Percentiles rank a stretch among this genome's conserved stretches.
Evolutionary conservation across 2,797 vertebrate genomes (phyloP).

Genomic region (Acanthurus tractus): DNA sequence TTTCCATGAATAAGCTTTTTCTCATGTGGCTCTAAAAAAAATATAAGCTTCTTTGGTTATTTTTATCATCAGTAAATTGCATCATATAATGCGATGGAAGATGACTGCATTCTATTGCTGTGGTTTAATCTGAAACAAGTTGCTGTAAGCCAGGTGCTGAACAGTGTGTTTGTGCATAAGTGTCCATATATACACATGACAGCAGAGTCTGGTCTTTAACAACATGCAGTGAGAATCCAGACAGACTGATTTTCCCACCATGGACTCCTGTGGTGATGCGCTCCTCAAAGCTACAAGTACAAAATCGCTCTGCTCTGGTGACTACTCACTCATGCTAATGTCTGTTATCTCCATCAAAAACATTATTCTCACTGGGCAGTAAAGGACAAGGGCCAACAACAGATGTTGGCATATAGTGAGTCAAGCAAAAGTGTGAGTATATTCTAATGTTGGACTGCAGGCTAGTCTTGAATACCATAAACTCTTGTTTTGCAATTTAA

Average conservation of each 20-base stretch:
- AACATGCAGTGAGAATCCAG: conserved; percentile 62
- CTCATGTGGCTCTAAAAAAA: conserved; percentile 19
- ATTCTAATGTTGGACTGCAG: conserved; percentile 63
- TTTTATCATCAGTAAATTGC: conserved; percentile 35
- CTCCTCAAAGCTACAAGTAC: conserved; percentile 57
- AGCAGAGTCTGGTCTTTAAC: conserved; percentile 35
- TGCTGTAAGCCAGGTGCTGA: conserved; percentile 20
- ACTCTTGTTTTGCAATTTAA: conserved; percentile 83
- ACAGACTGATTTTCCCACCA: conserved; percentile 75
- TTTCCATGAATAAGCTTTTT: conserved; percentile 28
- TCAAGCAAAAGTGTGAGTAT: conserved; percentile 67
- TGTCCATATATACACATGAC: conserved; percentile 17
- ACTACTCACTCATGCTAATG: conserved; percentile 61
- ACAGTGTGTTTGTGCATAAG: conserved; percentile 3
- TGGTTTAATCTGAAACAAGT: conserved; percentile 9
- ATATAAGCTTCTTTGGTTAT: neutral
- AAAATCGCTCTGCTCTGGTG: conserved; percentile 48
- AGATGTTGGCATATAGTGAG: conserved; percentile 59
- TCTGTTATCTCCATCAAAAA: conserved; percentile 67
- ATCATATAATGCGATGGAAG: conserved; percentile 16
- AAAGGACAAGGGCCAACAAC: conserved; percentile 44
- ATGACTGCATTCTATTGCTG: neutral
- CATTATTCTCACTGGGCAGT: conserved; percentile 22
- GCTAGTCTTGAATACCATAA: conserved; percentile 57
- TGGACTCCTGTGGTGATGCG: conserved; percentile 71